Percentiles rank a stretch among this genome's conserved stretches.
Conservation (phyloP, 2,113 vertebrate genomes). For the Solea solea region DNA sequence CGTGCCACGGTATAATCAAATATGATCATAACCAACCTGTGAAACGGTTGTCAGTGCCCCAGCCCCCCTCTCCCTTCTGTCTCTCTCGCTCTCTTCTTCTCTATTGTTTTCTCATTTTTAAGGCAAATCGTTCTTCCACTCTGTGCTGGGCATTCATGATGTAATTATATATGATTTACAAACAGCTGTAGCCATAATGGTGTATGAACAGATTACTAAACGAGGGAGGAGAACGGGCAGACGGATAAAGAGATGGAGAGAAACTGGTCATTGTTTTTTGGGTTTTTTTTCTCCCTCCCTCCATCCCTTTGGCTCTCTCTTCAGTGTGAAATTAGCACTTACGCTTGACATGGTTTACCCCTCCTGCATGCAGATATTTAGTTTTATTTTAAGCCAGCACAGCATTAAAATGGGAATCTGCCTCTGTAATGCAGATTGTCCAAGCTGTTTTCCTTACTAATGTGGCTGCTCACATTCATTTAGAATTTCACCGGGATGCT, state of each 20-base stretch:
- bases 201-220: constrained; percentile 72
- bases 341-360: constrained; percentile 48
- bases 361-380: constrained; percentile 58
- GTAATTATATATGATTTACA: constrained; percentile 80
- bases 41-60: constrained; percentile 31
- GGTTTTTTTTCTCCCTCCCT: constrained; percentile 62
- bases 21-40: constrained; percentile 61
- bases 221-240: background rate
- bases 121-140: constrained; percentile 55
- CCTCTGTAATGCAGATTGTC: constrained; percentile 40
- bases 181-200: constrained; percentile 75
- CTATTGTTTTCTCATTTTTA: constrained; percentile 46
- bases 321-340: constrained; percentile 54
- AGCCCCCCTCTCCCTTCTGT: background rate
- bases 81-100: constrained; percentile 10
- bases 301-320: constrained; percentile 56
- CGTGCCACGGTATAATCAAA: constrained; percentile 52
- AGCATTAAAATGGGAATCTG: constrained; percentile 42
- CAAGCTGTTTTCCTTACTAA: constrained; percentile 36
- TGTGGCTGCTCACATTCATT: constrained; percentile 29
- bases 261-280: constrained; percentile 45
- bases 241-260: constrained; percentile 58
- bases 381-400: constrained; percentile 51
- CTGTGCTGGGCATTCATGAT: constrained; percentile 58
- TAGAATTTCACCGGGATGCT: constrained; percentile 20